Base-by-base conservation (phyloP, 1,140 invertebrate species). In the Streblospio benedicti region DNA sequence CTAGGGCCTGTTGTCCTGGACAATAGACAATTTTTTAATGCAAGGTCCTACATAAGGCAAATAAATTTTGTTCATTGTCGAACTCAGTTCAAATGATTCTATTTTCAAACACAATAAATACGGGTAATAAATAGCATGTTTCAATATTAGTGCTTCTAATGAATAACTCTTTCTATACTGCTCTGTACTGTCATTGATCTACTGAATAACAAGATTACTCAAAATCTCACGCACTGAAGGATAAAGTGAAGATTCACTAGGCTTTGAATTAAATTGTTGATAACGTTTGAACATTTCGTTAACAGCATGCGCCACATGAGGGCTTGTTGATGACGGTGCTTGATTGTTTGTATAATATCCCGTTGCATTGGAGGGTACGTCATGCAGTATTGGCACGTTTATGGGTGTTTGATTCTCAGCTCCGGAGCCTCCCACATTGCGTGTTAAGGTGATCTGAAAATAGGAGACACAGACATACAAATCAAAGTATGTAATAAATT, bases 381-480 rank as follows among this genome's bases (percentile, higher is more conserved):
- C 92, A 72, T 95, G 93, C 9, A 96, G 85, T 35, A 95, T 80
- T 1, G 92, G 91, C 60, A 95, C 79, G 6, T 93, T 86, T 25
- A 97, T 72, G 3, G 88, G 86, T 6, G 86, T 85, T 18, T 88
- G 85, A 64, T 91, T 89, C 51, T 81, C 79, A 60, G 79, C 82
- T 25, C 81, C 77, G 51, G 82, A 82, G 64, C 84, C 83, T 18
- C 81, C 80, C 6, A 83, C 70, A 20, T 83, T 83, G 59, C 89
- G 81, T n/a, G n/a, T n/a, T n/a, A n/a, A n/a, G 0, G 87, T 92
- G 45, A 95, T 84, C 80, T 91, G 90, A 60, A 93, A 79, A 89
- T 91, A 69, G 62, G 81, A 80, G 60, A 60, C 60, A 61, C 47
- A 58, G 5, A 53, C 45, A 69, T 59, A 4, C 2, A 44, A 47